Evolutionary conservation across 1,140 invertebrate species (phyloP), one percentile per base, ranked within the genome.

Genomic region (Lethrus apterus): DNA sequence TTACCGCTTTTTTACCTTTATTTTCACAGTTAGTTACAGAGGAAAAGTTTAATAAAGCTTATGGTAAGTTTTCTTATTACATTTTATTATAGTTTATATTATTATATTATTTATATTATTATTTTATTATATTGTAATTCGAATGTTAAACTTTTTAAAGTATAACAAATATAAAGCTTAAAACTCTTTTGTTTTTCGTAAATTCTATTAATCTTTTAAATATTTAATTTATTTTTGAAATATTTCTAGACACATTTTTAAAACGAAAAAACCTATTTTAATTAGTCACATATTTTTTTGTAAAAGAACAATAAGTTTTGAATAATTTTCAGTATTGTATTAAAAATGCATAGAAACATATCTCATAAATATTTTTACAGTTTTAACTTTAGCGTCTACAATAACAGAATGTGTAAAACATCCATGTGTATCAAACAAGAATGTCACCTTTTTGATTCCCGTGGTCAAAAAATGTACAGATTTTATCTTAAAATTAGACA

Each of bases 401-500:
- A n/a, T n/a, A n/a, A n/a, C n/a, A n/a, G 11, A 15, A 26, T 26
- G 21, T 26, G 11, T 29, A 10, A 19, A 24, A 42, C 24, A 26
- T 26, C 40, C 40, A 15, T 15, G 19, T 42, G 10, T 42, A 15
- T 10, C 10, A 4, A 42, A 42, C 8, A 9, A 14, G 0, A 42
- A 29, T 10, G 23, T 42, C 17, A 4, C 23, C 2, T 14, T 42
- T 2, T 1, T 14, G 10, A 26, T 42, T 4, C 40, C 40, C 9
- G 17, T 42, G 17, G 10, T 42, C 10, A 26, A 11, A 14, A 42
- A n/a, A n/a, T n/a, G n/a, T n/a, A n/a, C n/a, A 42, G 13, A 17
- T 13, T 14, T 13, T 38, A 10, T 42, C 23, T 42, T 13, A 26
- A n/a, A n/a, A n/a, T n/a, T n/a, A n/a, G n/a, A n/a, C n/a, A n/a